phyloP scores from a whole-genome alignment of 2,888 invertebrate species.

The Euplagia quadripunctaria region DNA sequence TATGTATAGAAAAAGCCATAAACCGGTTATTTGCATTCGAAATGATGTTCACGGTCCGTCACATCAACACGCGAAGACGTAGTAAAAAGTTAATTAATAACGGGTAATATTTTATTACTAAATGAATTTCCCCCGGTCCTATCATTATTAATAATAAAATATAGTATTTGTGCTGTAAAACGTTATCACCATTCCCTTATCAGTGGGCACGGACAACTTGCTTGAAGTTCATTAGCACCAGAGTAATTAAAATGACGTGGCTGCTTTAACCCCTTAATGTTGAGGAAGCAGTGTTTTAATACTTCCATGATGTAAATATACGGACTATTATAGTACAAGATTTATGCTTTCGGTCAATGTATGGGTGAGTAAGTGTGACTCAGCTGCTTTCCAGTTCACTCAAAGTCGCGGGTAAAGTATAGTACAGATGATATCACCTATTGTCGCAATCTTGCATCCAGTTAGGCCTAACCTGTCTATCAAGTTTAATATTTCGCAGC shows the following conservation, averaged over 20 bases:
- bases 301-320: not conserved
- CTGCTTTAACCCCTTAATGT: slow-evolving; percentile 35
- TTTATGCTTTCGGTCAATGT: not conserved
- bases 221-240: slow-evolving; percentile 57
- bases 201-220: slow-evolving; percentile 40
- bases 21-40: slow-evolving; percentile 16
- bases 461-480: no score
- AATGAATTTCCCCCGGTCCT: slow-evolving; percentile 15
- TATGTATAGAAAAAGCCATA: not conserved
- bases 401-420: no score
- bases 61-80: slow-evolving; percentile 10
- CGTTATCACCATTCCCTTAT: slow-evolving; percentile 38
- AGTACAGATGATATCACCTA: no score
- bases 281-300: slow-evolving; percentile 1
- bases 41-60: slow-evolving; percentile 9
- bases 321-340: not conserved
- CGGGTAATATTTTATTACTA: slow-evolving; percentile 11
- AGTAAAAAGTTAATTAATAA: slow-evolving; percentile 19
- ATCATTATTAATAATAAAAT: slow-evolving; percentile 14
- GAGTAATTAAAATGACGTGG: slow-evolving; percentile 51
- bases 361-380: not conserved
- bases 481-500: no score
- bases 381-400: no score
- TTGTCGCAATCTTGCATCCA: no score
- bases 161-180: slow-evolving; percentile 14